phyloP scores from a whole-genome alignment of 2,888 invertebrate genomes.

The Eudasyphora cyanicolor region DNA sequence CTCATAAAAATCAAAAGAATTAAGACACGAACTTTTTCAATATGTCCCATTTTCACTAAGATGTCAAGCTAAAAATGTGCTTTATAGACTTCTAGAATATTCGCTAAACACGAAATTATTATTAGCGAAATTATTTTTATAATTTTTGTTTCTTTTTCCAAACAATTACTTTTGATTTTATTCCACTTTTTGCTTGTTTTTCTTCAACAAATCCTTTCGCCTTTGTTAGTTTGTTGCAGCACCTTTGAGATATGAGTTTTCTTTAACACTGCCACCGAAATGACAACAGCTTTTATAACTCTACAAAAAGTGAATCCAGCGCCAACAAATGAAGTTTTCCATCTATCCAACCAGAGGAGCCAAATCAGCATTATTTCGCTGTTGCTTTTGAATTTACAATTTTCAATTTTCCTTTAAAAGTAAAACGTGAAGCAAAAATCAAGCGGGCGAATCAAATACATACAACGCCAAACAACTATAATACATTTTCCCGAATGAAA shows the following conservation, averaged over 20 bases:
- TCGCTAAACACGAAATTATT: no score
- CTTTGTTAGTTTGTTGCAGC: conserved; percentile 39
- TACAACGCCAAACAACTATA: background rate
- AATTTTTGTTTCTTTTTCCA: background rate
- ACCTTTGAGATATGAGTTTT: conserved; percentile 51
- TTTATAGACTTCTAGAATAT: no score
- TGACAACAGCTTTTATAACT: conserved; percentile 60
- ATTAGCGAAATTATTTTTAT: background rate
- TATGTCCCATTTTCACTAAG: no score
- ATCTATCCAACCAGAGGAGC: background rate
- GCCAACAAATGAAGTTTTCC: background rate
- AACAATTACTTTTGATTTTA: conserved; percentile 19
- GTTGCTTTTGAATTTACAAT: background rate
- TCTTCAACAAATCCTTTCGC: conserved; percentile 16
- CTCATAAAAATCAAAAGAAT: background rate
- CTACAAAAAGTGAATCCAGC: background rate
- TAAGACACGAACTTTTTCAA: background rate
- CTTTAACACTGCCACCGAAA: conserved; percentile 31
- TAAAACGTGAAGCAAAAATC: conserved; percentile 51
- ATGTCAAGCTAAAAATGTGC: no score
- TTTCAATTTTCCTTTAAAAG: conserved; percentile 46
- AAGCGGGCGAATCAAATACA: background rate
- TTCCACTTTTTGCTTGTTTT: background rate
- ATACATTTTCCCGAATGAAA: background rate
- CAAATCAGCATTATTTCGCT: conserved; percentile 33